Base-by-base conservation (phyloP, 2,888 invertebrate species). In the Perdita meconis region DNA sequence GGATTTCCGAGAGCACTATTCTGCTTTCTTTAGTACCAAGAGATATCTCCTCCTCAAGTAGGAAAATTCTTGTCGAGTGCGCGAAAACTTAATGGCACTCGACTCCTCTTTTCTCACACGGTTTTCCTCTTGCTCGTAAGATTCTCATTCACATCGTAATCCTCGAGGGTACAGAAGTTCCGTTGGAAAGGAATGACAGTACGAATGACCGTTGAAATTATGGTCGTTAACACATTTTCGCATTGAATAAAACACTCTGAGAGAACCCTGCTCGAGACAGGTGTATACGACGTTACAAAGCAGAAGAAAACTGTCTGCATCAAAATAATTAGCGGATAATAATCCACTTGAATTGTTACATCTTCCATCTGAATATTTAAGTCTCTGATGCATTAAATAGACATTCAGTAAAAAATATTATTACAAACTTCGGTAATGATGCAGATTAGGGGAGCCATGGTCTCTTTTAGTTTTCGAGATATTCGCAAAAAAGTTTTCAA, bases 141-240 rank as follows among this genome's bases (percentile, higher is more conserved):
- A 69, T 69, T n/a, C 44, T 56, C 55, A 53, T 36, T 65, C 65
- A 30, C 69, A 26, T 65, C 65, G 55, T 56, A 69, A 69, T 69
- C 66, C 55, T 10, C 19, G 26, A 36, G 55, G 65, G 65, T 55
- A 26, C 65, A 16, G 55, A 69, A 69, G 44, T 64, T 69, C 36
- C 69, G 36, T 42, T 65, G 64, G 40, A 53, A 64, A 67, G 64
- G 66, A 69, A 55, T 64, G 69, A 65, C 55, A 51, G 55, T 44
- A 26, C 24, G 55, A 55, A 64, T 36, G 44, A 36, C 65, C 66
- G 24, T 26, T 19, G 53, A 55, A 59, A 66, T 57, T 71, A 51
- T 36, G 16, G 67, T 65, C 70, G 70, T 70, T 70, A 70, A 64
- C 65, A 70, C 70, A 70, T 55, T 56, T 70, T 56, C 65, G 50